These are phyloP conservation scores for Cnemophilus loriae DNA, from an alignment of 2,113 vertebrate genomes.

Conservation along the genomic window DNA sequence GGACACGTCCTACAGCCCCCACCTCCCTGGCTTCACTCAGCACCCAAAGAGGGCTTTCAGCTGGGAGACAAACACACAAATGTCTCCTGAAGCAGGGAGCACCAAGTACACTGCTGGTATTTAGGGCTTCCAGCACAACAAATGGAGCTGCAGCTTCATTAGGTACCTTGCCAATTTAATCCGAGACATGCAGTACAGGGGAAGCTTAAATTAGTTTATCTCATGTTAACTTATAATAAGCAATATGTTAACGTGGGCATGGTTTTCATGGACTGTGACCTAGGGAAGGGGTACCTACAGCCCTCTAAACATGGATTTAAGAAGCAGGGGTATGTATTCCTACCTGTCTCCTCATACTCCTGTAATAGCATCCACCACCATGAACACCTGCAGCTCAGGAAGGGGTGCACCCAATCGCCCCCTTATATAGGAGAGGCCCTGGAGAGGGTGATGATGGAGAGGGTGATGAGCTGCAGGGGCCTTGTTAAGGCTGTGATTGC, in stretches of 20 bases:
- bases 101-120: slow-evolving; percentile 52
- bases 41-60: neutral
- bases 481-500: neutral
- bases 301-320: fast-evolving
- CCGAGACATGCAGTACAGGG: slow-evolving; percentile 49
- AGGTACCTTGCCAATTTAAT: slow-evolving; percentile 53
- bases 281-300: neutral
- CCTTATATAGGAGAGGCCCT: neutral
- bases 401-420: fast-evolving
- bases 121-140: slow-evolving; percentile 57
- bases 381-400: fast-evolving
- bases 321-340: fast-evolving
- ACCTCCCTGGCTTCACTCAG: neutral
- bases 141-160: slow-evolving; percentile 54
- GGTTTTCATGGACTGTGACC: neutral
- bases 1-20: neutral
- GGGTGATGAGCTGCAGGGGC: neutral
- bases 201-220: slow-evolving; percentile 53
- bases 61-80: neutral
- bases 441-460: neutral
- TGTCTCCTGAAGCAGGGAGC: neutral
- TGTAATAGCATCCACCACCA: neutral
- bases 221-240: neutral
- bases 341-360: neutral
- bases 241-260: neutral